Evolutionary conservation across 2,888 invertebrate species (phyloP).

Genomic region (Melanotus villosus): DNA sequence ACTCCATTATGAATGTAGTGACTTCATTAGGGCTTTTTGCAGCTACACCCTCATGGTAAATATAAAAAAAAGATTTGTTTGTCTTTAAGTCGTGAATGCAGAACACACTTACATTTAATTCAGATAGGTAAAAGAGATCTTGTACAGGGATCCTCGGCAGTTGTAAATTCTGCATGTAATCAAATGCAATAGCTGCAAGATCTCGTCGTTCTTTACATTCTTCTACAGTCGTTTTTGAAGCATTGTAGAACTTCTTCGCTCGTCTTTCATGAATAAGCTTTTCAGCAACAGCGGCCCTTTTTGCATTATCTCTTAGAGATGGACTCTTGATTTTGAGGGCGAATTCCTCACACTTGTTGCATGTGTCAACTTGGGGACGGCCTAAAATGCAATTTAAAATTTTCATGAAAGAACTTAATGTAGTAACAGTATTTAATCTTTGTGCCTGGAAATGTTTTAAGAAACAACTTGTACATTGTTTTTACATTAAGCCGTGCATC

Average conservation of each 20-base stretch:
- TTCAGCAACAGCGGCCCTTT: constrained; percentile 3
- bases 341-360: background rate
- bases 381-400: constrained; percentile 9
- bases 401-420: background rate
- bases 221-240: background rate
- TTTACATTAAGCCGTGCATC: background rate
- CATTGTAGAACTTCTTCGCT: background rate
- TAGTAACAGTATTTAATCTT: background rate
- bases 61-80: background rate
- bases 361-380: constrained; percentile 16
- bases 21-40: background rate
- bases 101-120: background rate
- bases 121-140: background rate
- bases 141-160: background rate
- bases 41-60: background rate
- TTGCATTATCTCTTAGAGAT: background rate
- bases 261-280: background rate
- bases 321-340: constrained; percentile 1
- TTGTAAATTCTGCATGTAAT: background rate
- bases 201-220: background rate
- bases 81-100: background rate
- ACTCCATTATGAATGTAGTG: background rate
- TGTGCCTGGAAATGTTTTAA: background rate
- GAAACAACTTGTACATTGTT: background rate
- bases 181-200: background rate